phyloP scores from a whole-genome alignment of 2,113 vertebrate genomes.

The Geococcyx californianus region DNA sequence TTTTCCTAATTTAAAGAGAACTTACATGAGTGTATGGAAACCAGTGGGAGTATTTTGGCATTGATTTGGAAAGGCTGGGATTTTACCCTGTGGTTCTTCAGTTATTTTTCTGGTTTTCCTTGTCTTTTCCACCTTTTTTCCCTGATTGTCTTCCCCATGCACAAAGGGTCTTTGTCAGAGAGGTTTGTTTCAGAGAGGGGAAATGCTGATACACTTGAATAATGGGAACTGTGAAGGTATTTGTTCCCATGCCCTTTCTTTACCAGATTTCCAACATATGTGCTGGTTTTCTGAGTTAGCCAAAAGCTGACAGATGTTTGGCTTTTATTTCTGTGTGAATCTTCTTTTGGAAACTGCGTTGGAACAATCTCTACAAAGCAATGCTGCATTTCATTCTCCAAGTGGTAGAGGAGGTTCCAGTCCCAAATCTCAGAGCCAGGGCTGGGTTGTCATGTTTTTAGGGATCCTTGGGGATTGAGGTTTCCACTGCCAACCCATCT shows the following conservation, averaged over 20 bases:
- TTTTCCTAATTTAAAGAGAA: not conserved
- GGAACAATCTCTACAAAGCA: not conserved
- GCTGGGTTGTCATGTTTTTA: not conserved
- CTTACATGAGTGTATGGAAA: not conserved
- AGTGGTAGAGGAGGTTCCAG: not conserved
- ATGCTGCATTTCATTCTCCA: fast-evolving
- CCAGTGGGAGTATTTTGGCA: not conserved
- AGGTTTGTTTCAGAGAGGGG: not conserved
- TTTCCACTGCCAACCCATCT: not conserved
- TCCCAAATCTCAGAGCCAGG: not conserved
- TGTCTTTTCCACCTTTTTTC: not conserved
- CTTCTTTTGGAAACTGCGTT: not conserved
- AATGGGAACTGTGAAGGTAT: not conserved
- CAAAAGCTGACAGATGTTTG: not conserved
- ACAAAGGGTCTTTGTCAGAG: not conserved
- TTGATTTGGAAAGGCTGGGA: not conserved
- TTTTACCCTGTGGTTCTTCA: not conserved
- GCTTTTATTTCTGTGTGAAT: not conserved
- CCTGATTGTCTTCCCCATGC: not conserved
- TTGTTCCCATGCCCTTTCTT: not conserved
- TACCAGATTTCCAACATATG: not conserved
- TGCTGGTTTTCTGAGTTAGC: not conserved
- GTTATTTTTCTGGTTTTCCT: not conserved
- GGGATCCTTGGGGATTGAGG: not conserved
- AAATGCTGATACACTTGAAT: not conserved